phyloP scores from a whole-genome alignment of 1,140 invertebrate genomes.

The Drosophila sucinea region DNA sequence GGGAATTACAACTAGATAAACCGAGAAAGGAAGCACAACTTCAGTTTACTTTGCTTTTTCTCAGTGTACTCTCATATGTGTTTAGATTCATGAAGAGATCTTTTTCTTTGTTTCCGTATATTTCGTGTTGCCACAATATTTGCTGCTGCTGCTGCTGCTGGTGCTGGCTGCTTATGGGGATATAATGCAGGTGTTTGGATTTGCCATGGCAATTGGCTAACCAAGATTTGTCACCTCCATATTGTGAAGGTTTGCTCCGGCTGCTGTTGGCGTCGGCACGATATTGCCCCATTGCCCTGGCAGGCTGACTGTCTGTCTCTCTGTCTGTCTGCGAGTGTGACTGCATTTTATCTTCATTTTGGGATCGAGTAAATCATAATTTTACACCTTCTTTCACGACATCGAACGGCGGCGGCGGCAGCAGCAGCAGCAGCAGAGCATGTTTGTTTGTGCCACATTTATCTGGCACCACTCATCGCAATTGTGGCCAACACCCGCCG shows the following conservation, averaged over 20 bases:
- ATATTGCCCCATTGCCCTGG: conserved; percentile 24
- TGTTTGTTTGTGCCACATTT: conserved; percentile 16
- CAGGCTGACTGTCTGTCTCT: conserved; percentile 10
- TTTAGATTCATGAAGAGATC: background rate
- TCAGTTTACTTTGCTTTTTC: conserved; percentile 19
- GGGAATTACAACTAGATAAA: no score
- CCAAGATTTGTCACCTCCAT: conserved; percentile 63
- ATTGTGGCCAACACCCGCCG: conserved; percentile 24
- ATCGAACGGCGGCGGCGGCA: background rate
- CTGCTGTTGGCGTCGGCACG: conserved; percentile 20
- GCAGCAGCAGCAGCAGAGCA: background rate
- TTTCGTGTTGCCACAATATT: conserved; percentile 9
- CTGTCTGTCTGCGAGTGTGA: conserved; percentile 11
- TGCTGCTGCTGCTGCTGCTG: conserved; percentile 19
- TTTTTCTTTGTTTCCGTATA: conserved; percentile 18
- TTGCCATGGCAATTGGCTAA: conserved; percentile 37
- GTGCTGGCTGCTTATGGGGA: background rate
- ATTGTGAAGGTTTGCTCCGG: conserved; percentile 24
- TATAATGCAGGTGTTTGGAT: conserved; percentile 48
- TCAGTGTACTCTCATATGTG: conserved; percentile 8
- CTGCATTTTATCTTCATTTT: conserved; percentile 60
- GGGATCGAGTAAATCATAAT: conserved; percentile 64
- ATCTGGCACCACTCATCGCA: conserved; percentile 17
- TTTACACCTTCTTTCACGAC: conserved; percentile 58
- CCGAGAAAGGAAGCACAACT: no score